phyloP scores from a whole-genome alignment of 2,113 vertebrate genomes.

The Paraplagusia blochii region DNA sequence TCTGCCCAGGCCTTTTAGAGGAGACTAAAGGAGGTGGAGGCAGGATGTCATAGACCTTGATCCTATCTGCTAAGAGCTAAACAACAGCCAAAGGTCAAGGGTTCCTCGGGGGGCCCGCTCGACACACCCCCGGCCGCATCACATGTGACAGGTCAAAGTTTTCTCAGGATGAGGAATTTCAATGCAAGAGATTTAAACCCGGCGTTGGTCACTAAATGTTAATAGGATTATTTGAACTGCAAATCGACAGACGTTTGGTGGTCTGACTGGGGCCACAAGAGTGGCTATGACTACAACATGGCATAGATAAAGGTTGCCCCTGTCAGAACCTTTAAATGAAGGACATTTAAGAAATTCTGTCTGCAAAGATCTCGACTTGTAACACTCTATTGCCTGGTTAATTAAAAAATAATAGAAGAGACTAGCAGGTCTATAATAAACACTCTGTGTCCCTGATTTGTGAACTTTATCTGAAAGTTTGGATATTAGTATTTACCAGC shows the following conservation, averaged over 20 bases:
- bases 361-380: no score
- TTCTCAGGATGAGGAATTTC: slow-evolving; percentile 24
- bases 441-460: no score
- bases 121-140: slow-evolving; percentile 14
- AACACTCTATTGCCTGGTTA: no score
- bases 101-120: slow-evolving; percentile 40
- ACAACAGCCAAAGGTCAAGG: slow-evolving; percentile 61
- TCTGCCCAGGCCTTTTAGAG: slow-evolving; percentile 36
- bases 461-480: no score
- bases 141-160: slow-evolving; percentile 41
- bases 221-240: slow-evolving; percentile 46
- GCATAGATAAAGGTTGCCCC: background rate
- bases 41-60: slow-evolving; percentile 51
- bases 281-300: background rate
- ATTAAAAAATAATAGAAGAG: no score
- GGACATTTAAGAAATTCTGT: no score
- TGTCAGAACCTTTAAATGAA: no score
- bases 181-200: slow-evolving; percentile 16
- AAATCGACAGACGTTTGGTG: slow-evolving; percentile 24
- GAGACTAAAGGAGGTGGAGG: slow-evolving; percentile 28
- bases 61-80: slow-evolving; percentile 56
- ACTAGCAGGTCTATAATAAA: no score
- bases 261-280: slow-evolving; percentile 15
- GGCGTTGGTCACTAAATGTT: slow-evolving; percentile 40
- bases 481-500: no score